Evolutionary conservation across 2,113 vertebrate species (phyloP), one percentile per base, ranked within the genome.

Genomic region (Hiodon tergisus): DNA sequence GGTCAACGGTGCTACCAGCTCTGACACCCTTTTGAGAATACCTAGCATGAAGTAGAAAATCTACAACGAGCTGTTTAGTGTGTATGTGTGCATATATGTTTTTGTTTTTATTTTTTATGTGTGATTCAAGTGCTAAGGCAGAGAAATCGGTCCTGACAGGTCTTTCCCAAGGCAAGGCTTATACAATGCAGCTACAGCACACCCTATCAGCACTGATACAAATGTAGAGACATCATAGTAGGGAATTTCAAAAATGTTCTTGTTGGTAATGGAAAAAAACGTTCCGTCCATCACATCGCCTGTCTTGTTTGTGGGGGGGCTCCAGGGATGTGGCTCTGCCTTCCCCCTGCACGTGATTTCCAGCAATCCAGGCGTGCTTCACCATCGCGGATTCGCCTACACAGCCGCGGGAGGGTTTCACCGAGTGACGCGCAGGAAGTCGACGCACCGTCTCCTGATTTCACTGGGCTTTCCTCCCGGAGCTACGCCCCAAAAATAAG

Each of bases 401-500:
- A 6, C 68, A 16, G 16, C 67, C 73, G 59, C 53, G 50, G 47
- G 50, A 53, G 72, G 51, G 61, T 6, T 13, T 16, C 16, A 16
- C 48, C 10, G 52, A 52, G 60, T 50, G 51, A 14, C 8, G n/a
- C 59, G 71, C 52, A 60, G 50, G 61, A 50, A 17, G 13, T 55
- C 3, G 17, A 13, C 8, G 62, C 62, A 11, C 31, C 14, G 47
- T 74, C 72, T 67, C 72, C 72, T 65, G 61, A 13, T 46, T 31
- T 48, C 66, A 31, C 4, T 17, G 72, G 73, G 65, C 47, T 75
- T 75, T 67, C 55, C 73, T 31, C 13, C 16, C 3, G 6, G n/a
- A 55, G 53, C 50, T 6, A 31, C 6, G 6, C 60, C n/a, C 31
- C 52, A 17, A 4, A 4, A 50, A 5, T 14, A 48, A 14, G 14